Evolutionary conservation across 2,888 invertebrate genomes (phyloP), one percentile per base, ranked within the genome.

Genomic region (Ferrisia virgata): DNA sequence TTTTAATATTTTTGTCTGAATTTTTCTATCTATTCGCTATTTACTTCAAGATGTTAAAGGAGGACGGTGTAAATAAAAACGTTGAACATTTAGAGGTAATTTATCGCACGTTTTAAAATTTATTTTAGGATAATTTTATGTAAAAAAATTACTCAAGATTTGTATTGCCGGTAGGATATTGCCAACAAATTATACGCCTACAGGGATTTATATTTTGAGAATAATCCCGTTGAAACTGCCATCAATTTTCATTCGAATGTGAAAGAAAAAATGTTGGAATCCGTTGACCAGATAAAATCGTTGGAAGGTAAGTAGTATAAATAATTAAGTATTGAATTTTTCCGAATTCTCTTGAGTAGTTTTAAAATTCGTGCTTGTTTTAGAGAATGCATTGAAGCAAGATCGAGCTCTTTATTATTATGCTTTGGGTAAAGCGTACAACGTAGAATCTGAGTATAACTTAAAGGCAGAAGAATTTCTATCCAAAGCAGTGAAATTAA

Each of bases 401-500:
- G 88, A 89, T 69, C 87, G 90, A 86, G 92, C 92, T 4, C 90
- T 90, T 86, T 94, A 92, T 88, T 91, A 92, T 78, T 94, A 93
- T 88, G 89, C 95, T 86, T 92, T 93, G 87, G 96, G 96, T 0
- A 91, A 92, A 86, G 91, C 94, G 28, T 91, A 94, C 86, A 96
- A 96, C 88, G 92, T 95, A 0, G 89, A 91, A 33, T 90, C 92
- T 0, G 90, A 91, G 40, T 94, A 93, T 87, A 92, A 92, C 87
- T 90, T 91, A 18, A 91, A 93, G 87, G 94, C 95, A 0, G 92
- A 93, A 85, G 94, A 94, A 87, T 36, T 80, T 4, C 90, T 96
- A 76, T 94, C 94, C 79, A 95, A 94, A 88, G 93, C 96, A 3
- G 94, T 96, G 0, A 96, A 96, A 88, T 89, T 96, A 58, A 94